A percentile compares a stretch with the other conserved stretches of the same genome.
phyloP scores from a whole-genome alignment of 2,113 vertebrate species.

The Leucopternis melanops region DNA sequence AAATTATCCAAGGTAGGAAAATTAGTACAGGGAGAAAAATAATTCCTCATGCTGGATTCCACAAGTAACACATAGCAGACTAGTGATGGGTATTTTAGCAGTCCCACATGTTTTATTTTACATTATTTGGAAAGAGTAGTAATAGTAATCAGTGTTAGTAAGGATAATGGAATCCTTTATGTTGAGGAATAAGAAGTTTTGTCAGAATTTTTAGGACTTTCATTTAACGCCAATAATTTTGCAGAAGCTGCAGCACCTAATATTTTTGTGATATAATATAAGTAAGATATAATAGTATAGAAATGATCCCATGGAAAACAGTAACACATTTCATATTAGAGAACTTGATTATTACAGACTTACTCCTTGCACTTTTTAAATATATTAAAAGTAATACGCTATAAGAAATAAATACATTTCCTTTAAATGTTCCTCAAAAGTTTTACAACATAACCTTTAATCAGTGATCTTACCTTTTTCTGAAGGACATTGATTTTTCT shows the following conservation, averaged over 20 bases:
- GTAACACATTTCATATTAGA: neutral
- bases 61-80: neutral
- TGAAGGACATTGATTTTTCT: slow-evolving; percentile 98
- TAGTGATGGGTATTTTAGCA: too few species aligned
- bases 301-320: neutral
- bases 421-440: neutral
- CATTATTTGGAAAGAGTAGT: too few species aligned
- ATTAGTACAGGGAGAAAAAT: neutral
- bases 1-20: neutral
- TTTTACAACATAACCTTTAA: neutral
- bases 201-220: neutral
- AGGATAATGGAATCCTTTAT: neutral
- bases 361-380: neutral
- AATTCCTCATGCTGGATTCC: neutral
- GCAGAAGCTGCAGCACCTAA: neutral
- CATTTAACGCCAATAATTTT: neutral
- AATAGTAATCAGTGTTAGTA: neutral
- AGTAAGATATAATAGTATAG: neutral
- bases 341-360: neutral
- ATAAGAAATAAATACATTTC: neutral
- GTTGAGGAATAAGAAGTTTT: neutral
- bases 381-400: neutral
- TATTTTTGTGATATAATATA: neutral
- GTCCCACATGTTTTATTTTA: too few species aligned
- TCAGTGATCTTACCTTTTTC: slow-evolving; percentile 84